phyloP scores from a whole-genome alignment of 2,797 vertebrate genomes.

The Lagodon rhomboides region DNA sequence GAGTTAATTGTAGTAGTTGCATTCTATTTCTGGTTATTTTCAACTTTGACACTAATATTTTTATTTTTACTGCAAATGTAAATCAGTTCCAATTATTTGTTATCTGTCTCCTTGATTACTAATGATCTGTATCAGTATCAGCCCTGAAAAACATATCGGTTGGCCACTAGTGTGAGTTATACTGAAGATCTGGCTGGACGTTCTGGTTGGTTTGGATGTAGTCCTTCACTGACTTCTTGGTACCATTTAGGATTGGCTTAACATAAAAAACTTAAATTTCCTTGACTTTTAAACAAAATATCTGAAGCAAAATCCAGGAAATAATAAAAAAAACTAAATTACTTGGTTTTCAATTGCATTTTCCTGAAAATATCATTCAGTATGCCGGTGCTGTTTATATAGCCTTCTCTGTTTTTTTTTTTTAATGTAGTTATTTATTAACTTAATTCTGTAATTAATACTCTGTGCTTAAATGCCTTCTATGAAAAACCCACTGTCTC shows the following conservation, averaged over 20 bases:
- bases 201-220: too few species aligned
- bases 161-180: too few species aligned
- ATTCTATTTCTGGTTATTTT: too few species aligned
- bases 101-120: too few species aligned
- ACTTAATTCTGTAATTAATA: background rate
- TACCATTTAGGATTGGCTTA: background rate
- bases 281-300: background rate
- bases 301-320: background rate
- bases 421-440: background rate
- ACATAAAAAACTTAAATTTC: background rate
- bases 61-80: too few species aligned
- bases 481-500: background rate
- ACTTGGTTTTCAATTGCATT: background rate
- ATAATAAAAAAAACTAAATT: background rate
- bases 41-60: too few species aligned
- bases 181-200: too few species aligned
- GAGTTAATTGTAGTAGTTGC: too few species aligned
- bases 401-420: background rate
- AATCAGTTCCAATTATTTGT: too few species aligned
- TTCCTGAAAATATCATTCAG: background rate
- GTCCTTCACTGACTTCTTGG: too few species aligned
- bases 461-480: background rate
- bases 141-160: too few species aligned
- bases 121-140: too few species aligned
- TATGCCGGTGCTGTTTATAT: background rate